Evolutionary conservation across 2,113 vertebrate genomes (phyloP).

Genomic region (Sinocyclocheilus anophthalmus): DNA sequence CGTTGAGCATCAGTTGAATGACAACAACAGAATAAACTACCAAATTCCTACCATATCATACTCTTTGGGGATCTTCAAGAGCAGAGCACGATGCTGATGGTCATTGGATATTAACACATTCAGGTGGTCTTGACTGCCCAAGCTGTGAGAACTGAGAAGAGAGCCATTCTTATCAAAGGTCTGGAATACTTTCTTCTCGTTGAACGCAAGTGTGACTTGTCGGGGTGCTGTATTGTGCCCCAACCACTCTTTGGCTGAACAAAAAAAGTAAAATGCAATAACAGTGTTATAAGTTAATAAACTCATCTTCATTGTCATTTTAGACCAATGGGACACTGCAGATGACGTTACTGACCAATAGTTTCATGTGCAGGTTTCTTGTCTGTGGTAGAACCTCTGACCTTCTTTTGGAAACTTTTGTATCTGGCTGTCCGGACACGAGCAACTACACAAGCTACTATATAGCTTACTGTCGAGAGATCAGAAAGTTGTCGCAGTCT

Average conservation of each 20-base stretch:
- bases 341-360: slow-evolving; percentile 71
- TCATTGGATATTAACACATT: slow-evolving; percentile 82
- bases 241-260: slow-evolving; percentile 87
- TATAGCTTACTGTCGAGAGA: slow-evolving; percentile 79
- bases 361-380: slow-evolving; percentile 67
- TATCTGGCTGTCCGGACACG: slow-evolving; percentile 77
- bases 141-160: slow-evolving; percentile 75
- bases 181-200: slow-evolving; percentile 73
- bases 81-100: slow-evolving; percentile 71
- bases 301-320: neutral
- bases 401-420: slow-evolving; percentile 81
- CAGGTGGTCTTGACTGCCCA: slow-evolving; percentile 71
- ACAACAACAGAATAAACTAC: neutral
- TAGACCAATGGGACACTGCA: neutral
- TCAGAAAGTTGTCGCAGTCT: too few species aligned
- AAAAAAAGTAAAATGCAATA: slow-evolving; percentile 22
- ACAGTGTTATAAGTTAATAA: neutral
- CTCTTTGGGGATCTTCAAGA: slow-evolving; percentile 92
- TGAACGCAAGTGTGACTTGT: slow-evolving; percentile 76
- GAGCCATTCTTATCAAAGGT: slow-evolving; percentile 77
- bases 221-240: slow-evolving; percentile 73
- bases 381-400: slow-evolving; percentile 57
- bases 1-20: neutral
- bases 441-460: slow-evolving; percentile 84
- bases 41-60: slow-evolving; percentile 86